These are phyloP conservation scores for Tympanuchus pallidicinctus DNA, from an alignment of 2,113 vertebrate genomes.

Conservation along the genomic window DNA sequence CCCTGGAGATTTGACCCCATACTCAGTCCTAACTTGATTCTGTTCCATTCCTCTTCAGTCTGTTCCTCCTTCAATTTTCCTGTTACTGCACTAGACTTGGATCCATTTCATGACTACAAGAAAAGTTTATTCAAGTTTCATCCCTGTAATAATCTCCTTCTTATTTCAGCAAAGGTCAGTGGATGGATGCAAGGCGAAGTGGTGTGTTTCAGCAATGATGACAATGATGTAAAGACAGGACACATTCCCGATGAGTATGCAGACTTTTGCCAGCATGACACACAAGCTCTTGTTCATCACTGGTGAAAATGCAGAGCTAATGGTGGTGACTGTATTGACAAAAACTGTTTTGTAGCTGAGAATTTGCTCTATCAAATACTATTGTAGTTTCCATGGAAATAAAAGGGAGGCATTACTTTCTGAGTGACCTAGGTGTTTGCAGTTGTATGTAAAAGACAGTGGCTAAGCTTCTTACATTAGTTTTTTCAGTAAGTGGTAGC, in stretches of 20 bases:
- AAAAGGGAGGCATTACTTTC: too few relatives aligned
- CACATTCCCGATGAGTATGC: too few relatives aligned
- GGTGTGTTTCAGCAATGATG: too few relatives aligned
- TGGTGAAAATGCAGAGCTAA: too few relatives aligned
- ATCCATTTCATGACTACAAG: not conserved
- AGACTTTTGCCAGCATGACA: too few relatives aligned
- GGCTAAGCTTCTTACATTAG: not conserved
- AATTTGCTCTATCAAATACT: too few relatives aligned
- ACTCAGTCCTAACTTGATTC: not conserved
- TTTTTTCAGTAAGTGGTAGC: not conserved
- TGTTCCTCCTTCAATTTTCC: not conserved
- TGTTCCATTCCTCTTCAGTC: not conserved
- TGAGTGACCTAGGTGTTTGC: not conserved
- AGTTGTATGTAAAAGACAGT: not conserved
- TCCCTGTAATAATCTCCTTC: not conserved
- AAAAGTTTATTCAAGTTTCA: not conserved
- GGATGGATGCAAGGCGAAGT: not conserved
- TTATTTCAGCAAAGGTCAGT: constrained; percentile 33
- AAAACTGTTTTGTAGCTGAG: too few relatives aligned
- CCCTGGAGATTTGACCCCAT: not conserved
- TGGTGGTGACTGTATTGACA: too few relatives aligned
- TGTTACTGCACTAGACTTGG: not conserved
- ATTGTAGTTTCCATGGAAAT: too few relatives aligned
- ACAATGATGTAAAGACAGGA: too few relatives aligned
- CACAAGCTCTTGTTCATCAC: too few relatives aligned